Percentiles rank a stretch among this genome's conserved stretches.
phyloP scores from a whole-genome alignment of 2,113 vertebrate genomes.

The Paratilapia polleni region DNA sequence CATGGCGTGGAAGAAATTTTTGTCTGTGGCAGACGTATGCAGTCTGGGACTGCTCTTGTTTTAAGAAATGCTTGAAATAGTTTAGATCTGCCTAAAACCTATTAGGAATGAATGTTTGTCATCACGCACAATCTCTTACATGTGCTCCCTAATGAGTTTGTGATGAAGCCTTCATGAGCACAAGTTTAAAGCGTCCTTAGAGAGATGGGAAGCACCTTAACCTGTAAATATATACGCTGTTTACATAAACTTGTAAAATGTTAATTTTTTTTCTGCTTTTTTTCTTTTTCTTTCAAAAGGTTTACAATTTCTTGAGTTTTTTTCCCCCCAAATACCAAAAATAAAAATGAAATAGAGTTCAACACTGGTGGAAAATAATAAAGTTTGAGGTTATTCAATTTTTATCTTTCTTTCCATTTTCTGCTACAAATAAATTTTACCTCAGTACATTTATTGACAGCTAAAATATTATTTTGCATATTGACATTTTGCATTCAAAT shows the following conservation, averaged over 20 bases:
- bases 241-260: background rate
- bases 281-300: background rate
- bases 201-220: background rate
- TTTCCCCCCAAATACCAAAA: too few species aligned
- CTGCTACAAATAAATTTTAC: too few species aligned
- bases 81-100: background rate
- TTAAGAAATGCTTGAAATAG: background rate
- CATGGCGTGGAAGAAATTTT: background rate
- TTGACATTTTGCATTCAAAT: too few species aligned
- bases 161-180: background rate
- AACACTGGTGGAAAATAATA: too few species aligned
- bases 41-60: background rate
- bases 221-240: background rate
- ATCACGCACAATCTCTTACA: background rate
- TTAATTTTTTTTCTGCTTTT: background rate
- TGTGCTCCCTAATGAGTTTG: background rate
- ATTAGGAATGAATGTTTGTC: background rate
- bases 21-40: background rate
- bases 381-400: too few species aligned
- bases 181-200: background rate
- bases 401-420: too few species aligned
- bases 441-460: too few species aligned
- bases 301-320: background rate
- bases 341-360: too few species aligned
- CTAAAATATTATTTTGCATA: too few species aligned